Conservation (phyloP, 2,113 vertebrate species). For the Odocoileus hemionus region DNA sequence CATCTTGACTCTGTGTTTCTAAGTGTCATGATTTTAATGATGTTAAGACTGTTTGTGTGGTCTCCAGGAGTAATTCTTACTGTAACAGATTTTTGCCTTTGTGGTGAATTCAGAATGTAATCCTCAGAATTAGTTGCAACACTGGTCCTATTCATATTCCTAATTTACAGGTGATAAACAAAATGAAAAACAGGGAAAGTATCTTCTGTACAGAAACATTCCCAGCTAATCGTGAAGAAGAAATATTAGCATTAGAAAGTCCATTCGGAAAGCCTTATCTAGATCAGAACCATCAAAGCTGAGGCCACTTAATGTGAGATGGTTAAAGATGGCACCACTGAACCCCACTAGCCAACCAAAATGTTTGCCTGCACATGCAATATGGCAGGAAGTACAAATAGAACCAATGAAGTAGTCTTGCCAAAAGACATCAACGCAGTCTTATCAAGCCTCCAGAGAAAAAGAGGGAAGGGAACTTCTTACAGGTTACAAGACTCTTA, state of each 20-base stretch:
- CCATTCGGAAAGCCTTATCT: neutral
- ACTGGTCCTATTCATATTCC: neutral
- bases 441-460: neutral
- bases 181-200: neutral
- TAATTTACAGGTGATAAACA: neutral
- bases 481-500: neutral
- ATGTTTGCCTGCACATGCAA: neutral
- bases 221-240: neutral
- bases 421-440: neutral
- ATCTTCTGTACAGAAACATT: neutral
- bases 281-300: neutral
- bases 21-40: neutral
- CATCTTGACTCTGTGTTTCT: neutral
- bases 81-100: neutral
- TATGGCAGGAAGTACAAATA: neutral
- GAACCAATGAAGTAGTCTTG: neutral
- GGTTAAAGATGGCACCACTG: neutral
- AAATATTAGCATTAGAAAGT: neutral
- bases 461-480: neutral
- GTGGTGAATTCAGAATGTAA: neutral
- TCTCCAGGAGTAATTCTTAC: neutral
- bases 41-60: neutral
- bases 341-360: neutral
- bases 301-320: neutral
- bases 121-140: neutral